Base-by-base conservation (phyloP, 2,797 vertebrate genomes). In the Holocentrus rufus region DNA sequence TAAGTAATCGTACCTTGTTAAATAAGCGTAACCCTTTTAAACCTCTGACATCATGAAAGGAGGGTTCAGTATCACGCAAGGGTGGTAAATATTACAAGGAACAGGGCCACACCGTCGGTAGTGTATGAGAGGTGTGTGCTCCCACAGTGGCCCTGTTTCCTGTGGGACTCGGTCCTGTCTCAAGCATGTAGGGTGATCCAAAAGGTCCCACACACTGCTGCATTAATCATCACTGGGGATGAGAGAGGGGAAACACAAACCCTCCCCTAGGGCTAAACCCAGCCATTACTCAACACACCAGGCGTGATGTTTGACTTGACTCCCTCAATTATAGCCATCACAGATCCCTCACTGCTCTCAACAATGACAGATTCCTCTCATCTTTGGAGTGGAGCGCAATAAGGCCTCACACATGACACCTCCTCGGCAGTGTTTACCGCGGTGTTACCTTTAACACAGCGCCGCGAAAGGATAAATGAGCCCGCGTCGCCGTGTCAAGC, bases 201-300 rank as follows among this genome's bases (percentile, higher is more conserved):
- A 75, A 88, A 81, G 68, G 89, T 87, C 85, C 77, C 84, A 80
- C 81, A 88, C 76, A 66, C 76, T 15, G 68, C 49, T n/a, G 54
- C 87, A 89, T 92, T 90, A 91, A 92, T 93, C 90, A 91, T 86
- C 86, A 77, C 78, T 69, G 72, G 76, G 82, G 88, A 91, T 86
- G 85, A 89, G 81, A 86, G 85, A 87, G 79, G 78, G 87, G 87
- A 92, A 90, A 89, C 82, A 87, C 89, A 89, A 91, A 83, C 80
- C 81, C 69, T 81, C 25, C 80, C 86, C 82, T 79, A 74, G 39
- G 85, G 89, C 83, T 73, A 72, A 85, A 78, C 79, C 84, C 84
- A 84, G 79, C 83, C 86, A 81, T 91, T 91, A 90, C 88, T 91
- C 92, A 90, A 87, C 88, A 82, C 72, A 44, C 82, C 69, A 73